Conservation (phyloP, 2,888 invertebrate species). For the Coremacera marginata region DNA sequence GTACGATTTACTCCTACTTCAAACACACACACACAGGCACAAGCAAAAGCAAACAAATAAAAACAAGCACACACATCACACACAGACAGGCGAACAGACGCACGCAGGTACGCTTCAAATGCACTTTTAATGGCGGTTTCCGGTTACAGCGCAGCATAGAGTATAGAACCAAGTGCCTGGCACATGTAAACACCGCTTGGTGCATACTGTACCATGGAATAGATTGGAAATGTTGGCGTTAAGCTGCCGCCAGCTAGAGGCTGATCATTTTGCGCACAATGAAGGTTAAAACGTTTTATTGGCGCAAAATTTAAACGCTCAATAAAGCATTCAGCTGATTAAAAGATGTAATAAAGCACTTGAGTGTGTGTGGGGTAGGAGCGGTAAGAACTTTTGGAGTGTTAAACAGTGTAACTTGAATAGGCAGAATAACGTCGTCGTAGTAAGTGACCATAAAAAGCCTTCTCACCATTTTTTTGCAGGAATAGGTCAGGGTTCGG, state of each 20-base stretch:
- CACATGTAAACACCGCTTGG: constrained; percentile 56
- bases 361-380: background rate
- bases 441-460: constrained; percentile 21
- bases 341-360: too few relatives aligned
- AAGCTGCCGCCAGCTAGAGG: too few relatives aligned
- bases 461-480: constrained; percentile 28
- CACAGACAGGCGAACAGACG: constrained; percentile 37
- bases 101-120: constrained; percentile 53
- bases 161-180: constrained; percentile 49
- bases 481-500: constrained; percentile 34
- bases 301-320: too few relatives aligned
- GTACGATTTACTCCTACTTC: constrained; percentile 35
- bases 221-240: background rate
- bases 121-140: constrained; percentile 66
- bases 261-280: too few relatives aligned
- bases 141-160: constrained; percentile 44
- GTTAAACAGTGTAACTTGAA: background rate
- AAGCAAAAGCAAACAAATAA: constrained; percentile 13
- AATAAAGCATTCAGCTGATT: too few relatives aligned
- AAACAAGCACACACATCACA: constrained; percentile 36
- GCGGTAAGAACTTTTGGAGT: background rate
- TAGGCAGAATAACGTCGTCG: background rate
- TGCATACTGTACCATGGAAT: constrained; percentile 61
- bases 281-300: too few relatives aligned
- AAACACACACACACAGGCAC: constrained; percentile 44